These are phyloP conservation scores for Mechanitis mazaeus DNA, from an alignment of 2,888 invertebrate species.

Conservation along the genomic window DNA sequence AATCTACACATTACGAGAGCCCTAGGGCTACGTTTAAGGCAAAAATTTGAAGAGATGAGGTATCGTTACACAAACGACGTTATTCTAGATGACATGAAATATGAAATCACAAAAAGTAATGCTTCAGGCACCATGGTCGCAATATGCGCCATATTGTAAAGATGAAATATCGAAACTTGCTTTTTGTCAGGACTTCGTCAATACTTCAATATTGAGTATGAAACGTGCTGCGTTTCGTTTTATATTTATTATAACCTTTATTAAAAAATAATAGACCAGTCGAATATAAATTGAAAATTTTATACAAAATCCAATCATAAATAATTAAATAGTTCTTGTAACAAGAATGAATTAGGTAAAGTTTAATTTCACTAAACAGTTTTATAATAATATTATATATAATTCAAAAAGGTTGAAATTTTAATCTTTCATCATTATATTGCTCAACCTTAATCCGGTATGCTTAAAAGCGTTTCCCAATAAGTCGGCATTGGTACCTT, in stretches of 20 bases:
- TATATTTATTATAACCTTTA: no score
- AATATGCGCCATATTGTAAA: slow-evolving; percentile 3
- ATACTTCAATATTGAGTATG: background rate
- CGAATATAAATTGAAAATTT: no score
- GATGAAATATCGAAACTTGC: slow-evolving; percentile 2
- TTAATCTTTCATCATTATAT: slow-evolving; percentile 3
- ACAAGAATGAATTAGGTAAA: background rate
- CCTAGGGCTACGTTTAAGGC: background rate
- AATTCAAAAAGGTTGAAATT: slow-evolving; percentile 2
- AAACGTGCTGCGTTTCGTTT: no score
- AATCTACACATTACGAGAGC: background rate
- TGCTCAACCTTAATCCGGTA: slow-evolving; percentile 2
- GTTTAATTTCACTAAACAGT: background rate
- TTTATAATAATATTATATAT: slow-evolving; percentile 2
- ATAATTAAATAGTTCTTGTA: no score
- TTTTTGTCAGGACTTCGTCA: slow-evolving; percentile 4
- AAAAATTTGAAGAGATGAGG: slow-evolving; percentile 1
- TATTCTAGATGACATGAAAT: slow-evolving; percentile 3
- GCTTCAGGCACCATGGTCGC: slow-evolving; percentile 5
- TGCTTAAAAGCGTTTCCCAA: slow-evolving; percentile 4
- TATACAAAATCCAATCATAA: no score
- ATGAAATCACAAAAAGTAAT: slow-evolving; percentile 6
- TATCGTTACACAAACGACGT: slow-evolving; percentile 5
- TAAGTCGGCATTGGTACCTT: slow-evolving; percentile 6
- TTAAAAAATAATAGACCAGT: no score